phyloP scores from a whole-genome alignment of 1,140 invertebrate genomes.

The Drosophila tani region DNA sequence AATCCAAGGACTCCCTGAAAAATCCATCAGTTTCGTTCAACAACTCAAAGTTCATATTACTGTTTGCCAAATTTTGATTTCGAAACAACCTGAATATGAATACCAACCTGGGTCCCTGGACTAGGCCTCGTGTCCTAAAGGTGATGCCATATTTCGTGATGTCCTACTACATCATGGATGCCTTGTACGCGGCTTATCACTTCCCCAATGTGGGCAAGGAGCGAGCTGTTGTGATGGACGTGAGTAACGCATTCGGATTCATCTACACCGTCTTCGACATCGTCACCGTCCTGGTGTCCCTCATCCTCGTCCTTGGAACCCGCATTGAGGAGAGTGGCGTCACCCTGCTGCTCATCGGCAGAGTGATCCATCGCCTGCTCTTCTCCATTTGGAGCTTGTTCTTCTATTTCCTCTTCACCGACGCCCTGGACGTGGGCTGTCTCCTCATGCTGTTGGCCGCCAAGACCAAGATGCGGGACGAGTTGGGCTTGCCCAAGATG shows the following conservation, averaged over 20 bases:
- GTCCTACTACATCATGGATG: slow-evolving; percentile 18
- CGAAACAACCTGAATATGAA: not conserved
- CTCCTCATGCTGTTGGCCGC: slow-evolving; percentile 42
- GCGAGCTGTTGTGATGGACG: slow-evolving; percentile 24
- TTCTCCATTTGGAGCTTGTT: slow-evolving; percentile 23
- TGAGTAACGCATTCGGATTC: not conserved
- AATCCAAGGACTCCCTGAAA: not conserved
- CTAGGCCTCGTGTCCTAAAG: not conserved
- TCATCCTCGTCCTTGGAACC: not conserved
- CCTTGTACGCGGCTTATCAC: not conserved
- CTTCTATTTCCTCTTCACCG: slow-evolving; percentile 28
- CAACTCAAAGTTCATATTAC: not conserved
- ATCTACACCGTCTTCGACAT: slow-evolving; percentile 30
- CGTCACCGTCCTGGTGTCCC: not conserved
- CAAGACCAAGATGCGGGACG: not conserved
- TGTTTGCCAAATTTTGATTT: not conserved
- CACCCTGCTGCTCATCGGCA: slow-evolving; percentile 29
- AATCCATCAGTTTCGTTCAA: not conserved
- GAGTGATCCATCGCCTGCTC: slow-evolving; percentile 24
- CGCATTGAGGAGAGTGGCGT: slow-evolving; percentile 19
- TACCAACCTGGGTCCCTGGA: not conserved
- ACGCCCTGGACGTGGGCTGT: slow-evolving; percentile 39
- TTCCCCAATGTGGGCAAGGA: not conserved
- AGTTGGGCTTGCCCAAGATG: slow-evolving; percentile 2
- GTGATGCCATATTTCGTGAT: slow-evolving; percentile 24